Conservation (phyloP, 2,797 vertebrate genomes). For the Schizopygopsis pylzovi region DNA sequence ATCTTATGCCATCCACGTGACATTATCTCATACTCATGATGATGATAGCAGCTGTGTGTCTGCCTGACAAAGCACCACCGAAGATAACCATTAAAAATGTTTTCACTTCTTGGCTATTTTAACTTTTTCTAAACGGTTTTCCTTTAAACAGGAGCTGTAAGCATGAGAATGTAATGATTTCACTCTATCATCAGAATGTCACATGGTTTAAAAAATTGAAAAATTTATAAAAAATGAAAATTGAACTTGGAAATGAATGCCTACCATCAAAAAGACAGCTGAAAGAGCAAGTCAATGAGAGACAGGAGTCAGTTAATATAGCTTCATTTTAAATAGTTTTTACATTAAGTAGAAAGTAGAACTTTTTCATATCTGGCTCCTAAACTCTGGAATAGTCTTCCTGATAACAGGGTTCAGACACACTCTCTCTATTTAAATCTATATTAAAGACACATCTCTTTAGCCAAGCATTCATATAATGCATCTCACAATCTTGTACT, state of each 20-base stretch:
- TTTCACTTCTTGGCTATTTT: slow-evolving; percentile 68
- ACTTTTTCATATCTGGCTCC: no score
- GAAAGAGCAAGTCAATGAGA: neutral
- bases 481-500: no score
- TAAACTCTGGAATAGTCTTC: no score
- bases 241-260: neutral
- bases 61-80: slow-evolving; percentile 59
- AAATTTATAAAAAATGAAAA: neutral
- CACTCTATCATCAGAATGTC: neutral
- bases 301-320: neutral
- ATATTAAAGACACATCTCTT: no score
- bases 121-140: slow-evolving; percentile 62
- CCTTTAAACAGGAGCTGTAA: slow-evolving; percentile 57
- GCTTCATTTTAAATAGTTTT: no score
- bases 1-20: slow-evolving; percentile 37
- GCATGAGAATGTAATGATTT: neutral
- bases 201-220: neutral
- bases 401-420: no score
- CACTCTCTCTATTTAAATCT: no score
- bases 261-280: neutral
- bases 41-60: slow-evolving; percentile 63
- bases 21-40: slow-evolving; percentile 55
- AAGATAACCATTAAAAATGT: slow-evolving; percentile 60
- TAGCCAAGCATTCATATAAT: no score
- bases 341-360: no score